Evolutionary conservation across 2,888 invertebrate genomes (phyloP).

Genomic region (Apantesis nais): DNA sequence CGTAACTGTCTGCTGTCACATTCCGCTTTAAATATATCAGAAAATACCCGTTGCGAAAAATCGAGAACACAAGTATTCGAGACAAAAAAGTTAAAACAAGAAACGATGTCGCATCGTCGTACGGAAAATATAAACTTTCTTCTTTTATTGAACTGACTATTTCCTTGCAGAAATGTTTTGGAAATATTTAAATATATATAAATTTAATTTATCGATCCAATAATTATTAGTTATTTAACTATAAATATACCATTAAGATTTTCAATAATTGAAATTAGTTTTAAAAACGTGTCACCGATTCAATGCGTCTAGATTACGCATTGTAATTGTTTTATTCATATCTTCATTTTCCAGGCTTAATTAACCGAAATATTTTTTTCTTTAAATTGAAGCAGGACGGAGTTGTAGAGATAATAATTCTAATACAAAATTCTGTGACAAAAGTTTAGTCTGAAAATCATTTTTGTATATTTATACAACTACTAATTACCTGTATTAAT

Average conservation of each 20-base stretch:
- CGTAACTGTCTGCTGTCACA: constrained; percentile 33
- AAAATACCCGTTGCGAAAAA: constrained; percentile 31
- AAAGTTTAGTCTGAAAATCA: background rate
- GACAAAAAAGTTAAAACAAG: constrained; percentile 42
- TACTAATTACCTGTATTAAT: background rate
- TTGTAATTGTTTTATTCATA: too few relatives aligned
- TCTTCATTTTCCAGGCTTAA: too few relatives aligned
- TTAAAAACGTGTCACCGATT: background rate
- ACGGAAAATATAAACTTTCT: constrained; percentile 30
- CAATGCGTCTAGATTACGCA: too few relatives aligned
- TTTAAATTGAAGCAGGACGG: background rate
- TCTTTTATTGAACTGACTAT: constrained; percentile 32
- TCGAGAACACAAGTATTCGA: constrained; percentile 25
- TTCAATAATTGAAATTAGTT: background rate
- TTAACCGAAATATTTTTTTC: too few relatives aligned
- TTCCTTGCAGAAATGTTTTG: background rate
- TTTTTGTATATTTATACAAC: background rate
- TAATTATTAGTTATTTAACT: background rate
- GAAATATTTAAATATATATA: background rate
- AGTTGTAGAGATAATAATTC: background rate
- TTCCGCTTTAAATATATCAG: constrained; percentile 33
- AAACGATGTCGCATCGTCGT: constrained; percentile 18
- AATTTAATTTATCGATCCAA: background rate
- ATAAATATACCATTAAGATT: background rate
- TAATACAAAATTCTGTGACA: too few relatives aligned